Base-by-base conservation (phyloP, 2,113 vertebrate species). In the Bubo bubo region DNA sequence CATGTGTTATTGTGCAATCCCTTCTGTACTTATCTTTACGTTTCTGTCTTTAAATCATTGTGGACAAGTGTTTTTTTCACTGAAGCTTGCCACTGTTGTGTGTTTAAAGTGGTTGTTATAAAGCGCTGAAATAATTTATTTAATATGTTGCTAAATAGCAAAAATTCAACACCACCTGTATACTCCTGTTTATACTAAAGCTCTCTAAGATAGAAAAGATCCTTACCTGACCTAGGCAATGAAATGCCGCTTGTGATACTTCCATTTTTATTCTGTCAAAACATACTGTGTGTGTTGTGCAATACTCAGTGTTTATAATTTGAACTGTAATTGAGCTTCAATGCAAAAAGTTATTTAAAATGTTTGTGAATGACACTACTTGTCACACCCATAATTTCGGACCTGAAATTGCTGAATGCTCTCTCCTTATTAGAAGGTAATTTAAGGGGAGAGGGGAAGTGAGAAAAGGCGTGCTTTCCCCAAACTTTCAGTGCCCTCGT, bases 1-100 rank as follows among this genome's bases (percentile, higher is more conserved):
- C 94, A 86, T 95, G 94, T 90, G 94, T 83, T 97, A 30, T n/a
- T 92, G 81, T 90, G 92, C 90, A 66, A 28, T 23, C 63, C 53
- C 50, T 52, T 32, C 81, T 37, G 77, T 9, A 4, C 86, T 90
- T 76, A 66, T n/a, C 93, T 87, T 84, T 47, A 45, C 74, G 0
- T 67, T 94, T 93, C 77, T 90, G 95, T 11, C 85, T 87, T 63
- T 28, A 72, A 83, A 55, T 79, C 73, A 0, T 49, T 4, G 64
- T 14, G 53, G 45, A 18, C 21, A 19, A 62, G 55, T 10, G 28
- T 13, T 43, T 71, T 87, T 18, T 11, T 12, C 21, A 0, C 23
- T 30, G 71, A 7, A 24, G 28, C 28, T 26, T 41, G 41, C 79
- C 2, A 2, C 37, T 20, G 16, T 17, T 27, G 22, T 2, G 14